A percentile compares a stretch with the other conserved stretches of the same genome.
Evolutionary conservation across 2,888 invertebrate genomes (phyloP).

Genomic region (Seladonia tumulorum): DNA sequence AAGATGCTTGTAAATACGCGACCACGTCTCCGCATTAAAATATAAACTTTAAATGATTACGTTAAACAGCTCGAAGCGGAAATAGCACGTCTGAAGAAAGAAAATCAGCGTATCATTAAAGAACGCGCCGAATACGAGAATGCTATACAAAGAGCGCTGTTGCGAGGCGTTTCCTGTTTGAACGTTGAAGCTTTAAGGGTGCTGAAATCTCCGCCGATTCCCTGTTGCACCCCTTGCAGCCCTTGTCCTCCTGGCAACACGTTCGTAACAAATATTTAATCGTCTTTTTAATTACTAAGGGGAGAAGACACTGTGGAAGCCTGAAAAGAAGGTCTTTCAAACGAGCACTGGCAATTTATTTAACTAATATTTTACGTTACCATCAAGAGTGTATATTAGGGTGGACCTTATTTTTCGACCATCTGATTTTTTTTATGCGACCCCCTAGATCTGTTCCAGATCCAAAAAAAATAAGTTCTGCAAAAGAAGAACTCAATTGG

Average conservation of each 20-base stretch:
- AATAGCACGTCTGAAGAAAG: conserved; percentile 73
- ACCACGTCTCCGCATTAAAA: neutral
- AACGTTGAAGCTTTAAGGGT: conserved; percentile 81
- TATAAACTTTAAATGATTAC: neutral
- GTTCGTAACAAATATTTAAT: conserved; percentile 35
- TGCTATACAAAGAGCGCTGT: conserved; percentile 80
- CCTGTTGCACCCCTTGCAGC: conserved; percentile 73
- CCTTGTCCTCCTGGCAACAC: conserved; percentile 60
- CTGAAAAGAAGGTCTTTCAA: neutral
- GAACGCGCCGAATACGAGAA: conserved; percentile 80
- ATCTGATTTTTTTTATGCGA: too few species aligned
- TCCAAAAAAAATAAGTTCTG: too few species aligned
- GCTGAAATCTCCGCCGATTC: conserved; percentile 74
- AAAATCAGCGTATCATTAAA: conserved; percentile 78
- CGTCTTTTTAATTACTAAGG: neutral
- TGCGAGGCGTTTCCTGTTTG: conserved; percentile 80
- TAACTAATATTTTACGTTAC: too few species aligned
- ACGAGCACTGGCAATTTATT: neutral
- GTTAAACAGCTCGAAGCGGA: conserved; percentile 75
- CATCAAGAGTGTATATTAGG: too few species aligned
- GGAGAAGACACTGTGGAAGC: neutral
- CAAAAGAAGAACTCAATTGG: too few species aligned
- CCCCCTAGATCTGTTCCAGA: too few species aligned
- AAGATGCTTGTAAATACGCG: neutral
- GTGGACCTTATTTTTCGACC: too few species aligned